Evolutionary conservation across 2,888 invertebrate genomes (phyloP), one percentile per base, ranked within the genome.

Genomic region (Protophormia terraenovae): DNA sequence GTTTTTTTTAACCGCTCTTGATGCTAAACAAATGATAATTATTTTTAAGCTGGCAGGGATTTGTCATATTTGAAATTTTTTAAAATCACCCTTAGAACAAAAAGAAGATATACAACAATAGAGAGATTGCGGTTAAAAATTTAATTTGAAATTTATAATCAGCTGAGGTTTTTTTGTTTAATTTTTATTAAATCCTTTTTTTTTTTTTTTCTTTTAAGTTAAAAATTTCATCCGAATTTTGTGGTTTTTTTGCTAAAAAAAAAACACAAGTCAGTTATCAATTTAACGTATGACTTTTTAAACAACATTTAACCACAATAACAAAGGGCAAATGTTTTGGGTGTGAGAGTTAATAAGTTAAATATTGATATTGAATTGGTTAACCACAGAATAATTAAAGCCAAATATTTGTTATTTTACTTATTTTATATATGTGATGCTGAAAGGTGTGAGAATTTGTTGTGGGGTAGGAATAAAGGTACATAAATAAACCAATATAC

Each of bases 301-400:
- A n/a, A 32, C 6, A 14, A n/a, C 10, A 62, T 24, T 12, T 62
- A 12, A 50, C 73, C 60, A 14, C 60, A 50, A 6, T n/a, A n/a
- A n/a, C n/a, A n/a, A n/a, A n/a, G n/a, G n/a, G n/a, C n/a, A 27
- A 53, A 24, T 24, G 1, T 53, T 14, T 8, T 19, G 7, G 3
- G 12, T 16, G 7, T 2, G 19, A 19, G 19, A 38, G 38, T 53
- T 32, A 16, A 14, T 27, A 53, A 27, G 35, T 53, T 38, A n/a
- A 24, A 71, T 71, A 71, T 71, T 67, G 67, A 67, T 50, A 67
- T 67, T 53, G 8, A 24, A 55, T 24, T 32, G 69, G 69, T 71
- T 55, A 47, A 71, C 69, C 69, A 24, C 69, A 38, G n/a, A 3
- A 7, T 32, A 71, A 32, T 55, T 71, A 55, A 71, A 41, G 35